These are phyloP conservation scores for Bradynema listronoti DNA, from an alignment of 1,140 invertebrate genomes.

Conservation along the genomic window DNA sequence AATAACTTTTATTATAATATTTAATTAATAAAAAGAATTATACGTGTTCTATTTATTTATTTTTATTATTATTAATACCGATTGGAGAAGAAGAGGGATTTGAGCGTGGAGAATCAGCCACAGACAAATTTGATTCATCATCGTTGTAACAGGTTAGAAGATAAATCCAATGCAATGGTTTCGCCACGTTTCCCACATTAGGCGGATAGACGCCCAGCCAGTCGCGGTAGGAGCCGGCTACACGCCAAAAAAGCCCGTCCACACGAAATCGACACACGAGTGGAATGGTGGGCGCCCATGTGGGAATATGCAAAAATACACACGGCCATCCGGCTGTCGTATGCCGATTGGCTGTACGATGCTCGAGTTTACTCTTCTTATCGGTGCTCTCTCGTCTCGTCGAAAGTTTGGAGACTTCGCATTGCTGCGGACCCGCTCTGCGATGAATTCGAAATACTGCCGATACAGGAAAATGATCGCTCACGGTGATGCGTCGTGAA, in stretches of 20 bases:
- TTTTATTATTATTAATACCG: neutral
- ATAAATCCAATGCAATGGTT: slow-evolving; percentile 25
- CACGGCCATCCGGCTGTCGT: too few species aligned
- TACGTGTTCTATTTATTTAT: neutral
- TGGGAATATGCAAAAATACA: slow-evolving; percentile 26
- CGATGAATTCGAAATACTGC: slow-evolving; percentile 11
- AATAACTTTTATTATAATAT: neutral
- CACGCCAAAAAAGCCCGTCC: slow-evolving; percentile 10
- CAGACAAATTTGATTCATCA: slow-evolving; percentile 2
- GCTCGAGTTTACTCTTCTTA: too few species aligned
- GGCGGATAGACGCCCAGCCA: slow-evolving; percentile 26
- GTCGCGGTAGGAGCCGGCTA: slow-evolving; percentile 14
- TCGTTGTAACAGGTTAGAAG: slow-evolving; percentile 24
- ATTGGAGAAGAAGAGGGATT: neutral
- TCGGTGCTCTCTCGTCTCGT: too few species aligned
- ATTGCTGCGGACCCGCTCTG: neutral
- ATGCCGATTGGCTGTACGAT: too few species aligned
- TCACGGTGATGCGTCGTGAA: slow-evolving; percentile 14
- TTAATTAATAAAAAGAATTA: neutral
- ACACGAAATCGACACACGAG: slow-evolving; percentile 22
- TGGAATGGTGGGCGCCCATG: slow-evolving; percentile 13
- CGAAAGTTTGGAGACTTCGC: too few species aligned
- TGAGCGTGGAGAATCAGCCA: neutral
- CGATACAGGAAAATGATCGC: slow-evolving; percentile 28
- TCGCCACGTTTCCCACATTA: slow-evolving; percentile 1